Conservation (phyloP, 2,113 vertebrate species). For the Aleadryas rufinucha region DNA sequence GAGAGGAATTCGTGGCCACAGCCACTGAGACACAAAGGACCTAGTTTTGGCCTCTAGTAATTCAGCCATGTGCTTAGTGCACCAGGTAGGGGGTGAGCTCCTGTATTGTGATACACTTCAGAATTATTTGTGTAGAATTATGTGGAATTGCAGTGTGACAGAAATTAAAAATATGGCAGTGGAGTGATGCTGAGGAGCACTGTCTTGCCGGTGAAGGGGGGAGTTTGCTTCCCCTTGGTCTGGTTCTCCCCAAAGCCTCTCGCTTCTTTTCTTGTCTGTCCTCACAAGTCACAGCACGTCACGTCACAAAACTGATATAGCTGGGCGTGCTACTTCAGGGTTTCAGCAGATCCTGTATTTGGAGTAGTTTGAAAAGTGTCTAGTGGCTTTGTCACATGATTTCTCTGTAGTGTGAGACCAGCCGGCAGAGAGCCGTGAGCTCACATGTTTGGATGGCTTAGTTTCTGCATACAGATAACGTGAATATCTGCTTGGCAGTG, state of each 20-base stretch:
- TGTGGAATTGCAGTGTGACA: neutral
- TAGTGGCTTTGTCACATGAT: conserved; percentile 16
- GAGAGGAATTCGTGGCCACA: neutral
- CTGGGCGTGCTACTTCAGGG: conserved; percentile 25
- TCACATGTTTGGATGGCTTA: neutral
- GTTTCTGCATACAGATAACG: conserved; percentile 12
- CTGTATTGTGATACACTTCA: neutral
- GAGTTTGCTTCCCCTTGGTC: neutral
- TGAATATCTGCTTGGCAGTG: conserved; percentile 67
- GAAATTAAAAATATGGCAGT: rapidly evolving
- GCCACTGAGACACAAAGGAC: neutral
- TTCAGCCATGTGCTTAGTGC: neutral
- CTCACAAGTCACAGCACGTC: neutral
- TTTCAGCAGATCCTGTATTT: conserved; percentile 51
- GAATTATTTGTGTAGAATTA: neutral
- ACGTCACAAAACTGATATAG: conserved; percentile 29
- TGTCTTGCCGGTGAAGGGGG: neutral
- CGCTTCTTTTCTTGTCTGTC: neutral
- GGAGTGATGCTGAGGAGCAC: neutral
- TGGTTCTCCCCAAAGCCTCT: neutral
- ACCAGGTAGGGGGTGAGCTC: neutral
- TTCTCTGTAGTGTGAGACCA: neutral
- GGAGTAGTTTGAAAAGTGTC: conserved; percentile 21
- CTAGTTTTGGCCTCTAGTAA: neutral
- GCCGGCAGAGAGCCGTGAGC: neutral